phyloP scores from a whole-genome alignment of 2,888 invertebrate genomes.

The Phlogophora meticulosa region DNA sequence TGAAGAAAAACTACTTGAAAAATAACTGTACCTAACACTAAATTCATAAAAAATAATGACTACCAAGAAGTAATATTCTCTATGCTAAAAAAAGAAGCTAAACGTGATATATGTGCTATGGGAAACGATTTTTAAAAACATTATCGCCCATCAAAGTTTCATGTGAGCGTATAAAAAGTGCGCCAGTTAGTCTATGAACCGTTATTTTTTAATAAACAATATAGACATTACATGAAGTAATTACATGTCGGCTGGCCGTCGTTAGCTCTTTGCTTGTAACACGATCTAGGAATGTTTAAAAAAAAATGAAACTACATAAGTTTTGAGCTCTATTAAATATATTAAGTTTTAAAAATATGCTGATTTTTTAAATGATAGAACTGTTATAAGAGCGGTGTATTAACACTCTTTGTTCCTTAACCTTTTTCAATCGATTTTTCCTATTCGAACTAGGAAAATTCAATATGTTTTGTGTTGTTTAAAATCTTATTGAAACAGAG shows the following conservation, averaged over 20 bases:
- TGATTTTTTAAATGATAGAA: background rate
- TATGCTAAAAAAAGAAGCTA: constrained; percentile 13
- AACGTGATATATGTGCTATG: constrained; percentile 56
- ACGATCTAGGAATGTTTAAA: constrained; percentile 8
- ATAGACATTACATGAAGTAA: constrained; percentile 67
- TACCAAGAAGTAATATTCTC: constrained; percentile 9
- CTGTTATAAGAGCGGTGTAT: too few relatives aligned
- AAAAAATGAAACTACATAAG: background rate
- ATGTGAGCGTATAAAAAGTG: constrained; percentile 56
- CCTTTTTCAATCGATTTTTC: too few relatives aligned
- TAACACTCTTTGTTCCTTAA: background rate
- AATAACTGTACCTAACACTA: constrained; percentile 21
- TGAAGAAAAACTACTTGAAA: background rate
- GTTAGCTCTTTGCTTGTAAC: constrained; percentile 40
- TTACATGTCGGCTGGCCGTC: constrained; percentile 53
- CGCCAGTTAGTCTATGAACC: constrained; percentile 56
- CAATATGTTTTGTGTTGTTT: too few relatives aligned
- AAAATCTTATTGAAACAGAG: too few relatives aligned
- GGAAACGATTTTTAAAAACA: constrained; percentile 54
- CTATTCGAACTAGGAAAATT: too few relatives aligned
- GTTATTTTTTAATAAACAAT: constrained; percentile 69
- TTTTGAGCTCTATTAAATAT: background rate
- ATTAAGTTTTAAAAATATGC: background rate
- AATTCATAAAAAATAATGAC: constrained; percentile 22
- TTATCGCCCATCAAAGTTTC: constrained; percentile 61